phyloP scores from a whole-genome alignment of 2,113 vertebrate species.

The Pluvialis apricaria region DNA sequence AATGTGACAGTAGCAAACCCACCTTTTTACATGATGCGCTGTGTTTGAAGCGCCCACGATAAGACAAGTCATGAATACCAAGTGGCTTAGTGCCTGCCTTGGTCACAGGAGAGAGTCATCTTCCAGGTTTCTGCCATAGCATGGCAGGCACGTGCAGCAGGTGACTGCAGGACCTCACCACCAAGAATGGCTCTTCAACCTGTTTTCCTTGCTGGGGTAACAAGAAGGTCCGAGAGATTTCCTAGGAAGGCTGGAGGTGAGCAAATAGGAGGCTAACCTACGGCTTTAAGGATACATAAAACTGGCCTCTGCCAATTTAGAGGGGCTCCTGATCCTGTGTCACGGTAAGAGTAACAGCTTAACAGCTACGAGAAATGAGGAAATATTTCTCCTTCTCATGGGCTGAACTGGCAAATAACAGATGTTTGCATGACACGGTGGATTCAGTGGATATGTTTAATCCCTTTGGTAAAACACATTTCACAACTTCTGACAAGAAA shows the following conservation, averaged over 20 bases:
- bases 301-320: background rate
- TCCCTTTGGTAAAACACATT: conserved; percentile 22
- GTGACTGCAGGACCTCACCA: background rate
- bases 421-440: background rate
- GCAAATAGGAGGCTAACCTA: background rate
- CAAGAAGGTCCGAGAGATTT: background rate
- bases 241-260: background rate
- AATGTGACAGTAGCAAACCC: background rate
- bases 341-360: background rate
- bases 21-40: background rate
- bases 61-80: background rate
- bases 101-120: background rate
- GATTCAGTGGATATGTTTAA: background rate
- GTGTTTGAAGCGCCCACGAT: background rate
- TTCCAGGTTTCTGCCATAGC: background rate
- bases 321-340: accelerated
- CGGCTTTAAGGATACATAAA: background rate
- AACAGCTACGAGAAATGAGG: background rate
- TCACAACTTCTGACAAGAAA: conserved; percentile 18
- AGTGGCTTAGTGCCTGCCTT: background rate
- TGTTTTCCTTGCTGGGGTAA: background rate
- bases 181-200: background rate
- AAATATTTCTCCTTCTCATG: background rate
- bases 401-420: background rate
- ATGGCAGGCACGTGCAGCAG: background rate